phyloP scores from a whole-genome alignment of 2,797 vertebrate species.

The Mycteria americana region DNA sequence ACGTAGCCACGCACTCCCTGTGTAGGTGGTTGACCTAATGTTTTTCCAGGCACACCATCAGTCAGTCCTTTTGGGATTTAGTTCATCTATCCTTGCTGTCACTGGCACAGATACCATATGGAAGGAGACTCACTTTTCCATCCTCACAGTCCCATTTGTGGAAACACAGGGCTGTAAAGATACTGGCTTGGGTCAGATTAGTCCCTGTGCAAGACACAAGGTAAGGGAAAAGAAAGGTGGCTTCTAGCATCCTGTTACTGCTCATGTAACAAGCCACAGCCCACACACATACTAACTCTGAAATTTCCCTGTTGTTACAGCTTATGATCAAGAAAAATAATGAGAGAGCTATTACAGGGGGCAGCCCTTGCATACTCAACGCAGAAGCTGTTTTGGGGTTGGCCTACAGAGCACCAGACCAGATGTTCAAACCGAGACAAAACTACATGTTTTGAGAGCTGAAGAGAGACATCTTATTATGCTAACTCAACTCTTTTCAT shows the following conservation, averaged over 20 bases:
- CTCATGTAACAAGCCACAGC: background rate
- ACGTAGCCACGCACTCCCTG: accelerated
- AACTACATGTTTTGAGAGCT: background rate
- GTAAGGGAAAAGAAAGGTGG: background rate
- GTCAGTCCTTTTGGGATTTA: background rate
- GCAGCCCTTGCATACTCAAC: background rate
- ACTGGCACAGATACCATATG: background rate
- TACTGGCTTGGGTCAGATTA: background rate
- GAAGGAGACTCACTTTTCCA: background rate
- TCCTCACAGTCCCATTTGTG: background rate
- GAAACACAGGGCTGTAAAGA: background rate
- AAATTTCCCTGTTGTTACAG: background rate
- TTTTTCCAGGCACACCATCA: background rate
- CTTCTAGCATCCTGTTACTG: background rate
- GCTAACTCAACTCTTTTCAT: background rate
- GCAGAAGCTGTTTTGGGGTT: background rate
- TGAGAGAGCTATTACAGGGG: background rate
- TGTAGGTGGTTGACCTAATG: background rate
- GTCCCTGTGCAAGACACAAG: background rate
- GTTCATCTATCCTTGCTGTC: background rate
- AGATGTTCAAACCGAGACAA: background rate
- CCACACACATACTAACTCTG: background rate
- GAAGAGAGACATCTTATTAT: no score
- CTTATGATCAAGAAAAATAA: background rate
- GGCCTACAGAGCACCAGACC: background rate